Conservation (phyloP, 2,888 invertebrate genomes). For the Malthinus seriepunctatus region DNA sequence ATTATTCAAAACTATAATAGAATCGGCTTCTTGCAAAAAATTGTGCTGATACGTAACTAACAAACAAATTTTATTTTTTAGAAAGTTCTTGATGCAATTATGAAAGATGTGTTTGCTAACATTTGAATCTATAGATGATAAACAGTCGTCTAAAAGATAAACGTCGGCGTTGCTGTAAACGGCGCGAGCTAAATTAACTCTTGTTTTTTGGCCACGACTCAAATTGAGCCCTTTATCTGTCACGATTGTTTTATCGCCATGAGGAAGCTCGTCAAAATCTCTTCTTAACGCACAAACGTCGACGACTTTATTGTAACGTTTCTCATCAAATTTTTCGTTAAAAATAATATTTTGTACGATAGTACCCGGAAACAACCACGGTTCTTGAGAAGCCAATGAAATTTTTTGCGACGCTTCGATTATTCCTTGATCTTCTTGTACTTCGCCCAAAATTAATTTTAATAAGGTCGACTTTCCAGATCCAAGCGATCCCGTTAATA, state of each 20-base stretch:
- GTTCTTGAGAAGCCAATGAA: constrained; percentile 64
- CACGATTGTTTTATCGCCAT: constrained; percentile 75
- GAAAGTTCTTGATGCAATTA: constrained; percentile 55
- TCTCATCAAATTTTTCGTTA: constrained; percentile 58
- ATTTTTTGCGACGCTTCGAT: constrained; percentile 55
- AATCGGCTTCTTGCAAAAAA: constrained; percentile 55
- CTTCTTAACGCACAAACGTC: constrained; percentile 63
- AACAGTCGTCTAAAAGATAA: neutral
- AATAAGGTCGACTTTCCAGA: constrained; percentile 62
- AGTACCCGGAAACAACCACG: constrained; percentile 64
- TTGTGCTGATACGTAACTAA: constrained; percentile 70
- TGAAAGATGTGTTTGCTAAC: constrained; percentile 74
- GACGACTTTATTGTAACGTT: constrained; percentile 63
- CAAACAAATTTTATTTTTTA: constrained; percentile 60
- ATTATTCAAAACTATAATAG: constrained; percentile 61
- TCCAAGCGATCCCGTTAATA: constrained; percentile 67
- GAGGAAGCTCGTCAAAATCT: constrained; percentile 59
- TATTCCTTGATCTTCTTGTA: constrained; percentile 49
- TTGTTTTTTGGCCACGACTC: constrained; percentile 81
- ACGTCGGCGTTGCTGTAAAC: neutral
- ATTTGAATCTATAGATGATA: constrained; percentile 56
- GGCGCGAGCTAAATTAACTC: constrained; percentile 65
- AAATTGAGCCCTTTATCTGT: constrained; percentile 80
- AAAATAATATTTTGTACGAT: constrained; percentile 63
- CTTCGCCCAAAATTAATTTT: constrained; percentile 52